Percentiles rank a stretch among this genome's conserved stretches.
phyloP scores from a whole-genome alignment of 2,888 invertebrate species.

The Nemurella pictetii region DNA sequence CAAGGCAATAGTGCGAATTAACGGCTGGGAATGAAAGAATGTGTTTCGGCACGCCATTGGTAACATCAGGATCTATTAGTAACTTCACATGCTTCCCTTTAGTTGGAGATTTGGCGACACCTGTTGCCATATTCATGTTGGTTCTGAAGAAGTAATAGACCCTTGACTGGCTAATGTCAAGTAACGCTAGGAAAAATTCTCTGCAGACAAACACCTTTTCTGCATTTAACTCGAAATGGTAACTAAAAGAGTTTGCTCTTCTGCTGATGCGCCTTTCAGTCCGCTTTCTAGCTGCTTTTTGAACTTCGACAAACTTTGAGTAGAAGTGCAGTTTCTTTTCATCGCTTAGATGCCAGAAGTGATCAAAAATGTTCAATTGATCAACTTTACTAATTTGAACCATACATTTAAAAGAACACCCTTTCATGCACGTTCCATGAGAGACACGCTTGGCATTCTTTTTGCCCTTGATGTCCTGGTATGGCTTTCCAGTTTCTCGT shows the following conservation, averaged over 20 bases:
- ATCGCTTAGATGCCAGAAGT: not conserved
- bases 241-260: not conserved
- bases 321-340: constrained; percentile 22
- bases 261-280: not conserved
- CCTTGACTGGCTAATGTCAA: not conserved
- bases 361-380: not conserved
- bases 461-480: not conserved
- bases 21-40: constrained; percentile 43
- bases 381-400: not conserved
- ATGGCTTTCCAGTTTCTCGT: not conserved
- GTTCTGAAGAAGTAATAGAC: constrained; percentile 16
- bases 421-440: not conserved
- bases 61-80: not conserved
- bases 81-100: constrained; percentile 12
- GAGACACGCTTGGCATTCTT: not conserved
- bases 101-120: not conserved
- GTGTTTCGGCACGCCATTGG: constrained; percentile 35
- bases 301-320: not conserved
- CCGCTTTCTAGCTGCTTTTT: not conserved
- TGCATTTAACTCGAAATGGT: not conserved
- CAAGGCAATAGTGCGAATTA: constrained; percentile 42
- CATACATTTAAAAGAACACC: not conserved
- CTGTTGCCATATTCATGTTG: not conserved
- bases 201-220: not conserved
- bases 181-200: not conserved